Conservation (phyloP, 1,140 invertebrate genomes). For the Pseudoatta argentina region DNA sequence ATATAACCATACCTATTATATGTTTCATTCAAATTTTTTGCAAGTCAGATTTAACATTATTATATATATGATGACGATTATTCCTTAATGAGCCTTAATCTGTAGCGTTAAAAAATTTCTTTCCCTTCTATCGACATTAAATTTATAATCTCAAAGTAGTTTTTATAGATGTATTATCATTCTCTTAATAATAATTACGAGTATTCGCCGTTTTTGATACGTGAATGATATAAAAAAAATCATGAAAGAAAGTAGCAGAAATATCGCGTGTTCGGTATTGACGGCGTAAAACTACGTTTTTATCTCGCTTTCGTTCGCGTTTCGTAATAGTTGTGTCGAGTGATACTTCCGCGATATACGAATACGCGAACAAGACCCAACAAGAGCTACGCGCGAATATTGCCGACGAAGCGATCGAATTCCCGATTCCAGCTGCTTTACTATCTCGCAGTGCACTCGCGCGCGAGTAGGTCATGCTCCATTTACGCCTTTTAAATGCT, state of each 20-base stretch:
- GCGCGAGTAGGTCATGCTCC: constrained; percentile 74
- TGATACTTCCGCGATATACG: constrained; percentile 7
- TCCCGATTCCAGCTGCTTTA: constrained; percentile 43
- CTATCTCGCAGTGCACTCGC: constrained; percentile 37
- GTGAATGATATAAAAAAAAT: background rate
- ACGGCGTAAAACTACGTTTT: background rate
- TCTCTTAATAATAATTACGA: background rate
- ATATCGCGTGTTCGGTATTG: background rate
- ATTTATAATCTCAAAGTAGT: background rate
- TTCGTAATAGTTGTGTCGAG: constrained; percentile 11
- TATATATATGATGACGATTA: background rate
- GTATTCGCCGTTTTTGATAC: background rate
- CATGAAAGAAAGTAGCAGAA: background rate
- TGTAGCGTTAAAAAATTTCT: background rate
- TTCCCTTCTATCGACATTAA: background rate
- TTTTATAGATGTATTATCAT: background rate
- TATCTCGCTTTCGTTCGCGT: constrained; percentile 4
- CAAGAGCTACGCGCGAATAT: background rate
- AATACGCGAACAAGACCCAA: background rate
- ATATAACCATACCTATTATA: too few species aligned
- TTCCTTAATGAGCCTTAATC: background rate
- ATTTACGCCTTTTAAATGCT: constrained; percentile 74
- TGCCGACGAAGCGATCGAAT: constrained; percentile 27
- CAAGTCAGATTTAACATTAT: background rate
- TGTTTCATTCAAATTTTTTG: background rate